Conservation (phyloP, 2,113 vertebrate genomes). For the Amblyornis subalaris region DNA sequence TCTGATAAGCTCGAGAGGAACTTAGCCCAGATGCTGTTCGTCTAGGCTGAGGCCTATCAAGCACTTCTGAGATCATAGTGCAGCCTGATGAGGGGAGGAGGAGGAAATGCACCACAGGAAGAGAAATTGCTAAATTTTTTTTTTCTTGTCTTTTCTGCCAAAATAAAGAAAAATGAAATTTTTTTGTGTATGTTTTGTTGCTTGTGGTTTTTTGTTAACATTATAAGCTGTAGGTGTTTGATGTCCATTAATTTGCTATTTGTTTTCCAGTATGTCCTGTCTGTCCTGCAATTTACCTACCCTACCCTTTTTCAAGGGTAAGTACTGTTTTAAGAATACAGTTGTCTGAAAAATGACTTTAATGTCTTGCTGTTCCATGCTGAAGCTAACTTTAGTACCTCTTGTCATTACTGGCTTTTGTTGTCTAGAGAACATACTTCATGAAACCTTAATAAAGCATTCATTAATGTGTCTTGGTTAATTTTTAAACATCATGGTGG, state of each 20-base stretch:
- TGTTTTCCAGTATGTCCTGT: conserved; percentile 92
- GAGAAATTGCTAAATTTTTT: not conserved
- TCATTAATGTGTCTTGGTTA: not conserved
- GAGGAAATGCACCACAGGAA: not conserved
- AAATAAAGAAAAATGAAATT: not conserved
- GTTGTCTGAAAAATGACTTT: not conserved
- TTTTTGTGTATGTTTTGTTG: not conserved
- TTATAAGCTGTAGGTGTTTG: not conserved
- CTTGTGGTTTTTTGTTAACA: not conserved
- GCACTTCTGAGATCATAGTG: not conserved
- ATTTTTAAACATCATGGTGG: not conserved
- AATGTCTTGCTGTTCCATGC: not conserved
- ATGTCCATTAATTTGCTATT: conserved; percentile 56
- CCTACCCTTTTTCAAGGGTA: conserved; percentile 98
- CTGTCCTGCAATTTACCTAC: conserved; percentile 93
- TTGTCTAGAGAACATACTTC: not conserved
- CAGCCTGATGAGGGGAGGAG: rapidly evolving
- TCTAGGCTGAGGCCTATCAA: not conserved
- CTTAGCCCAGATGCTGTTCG: not conserved
- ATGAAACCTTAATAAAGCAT: not conserved
- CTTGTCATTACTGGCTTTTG: not conserved
- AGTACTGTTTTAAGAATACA: conserved; percentile 68
- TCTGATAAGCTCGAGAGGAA: not conserved
- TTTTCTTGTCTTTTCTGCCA: not conserved
- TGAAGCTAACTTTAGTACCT: not conserved